Percentiles rank a stretch among this genome's conserved stretches.
These are phyloP conservation scores for Chydorus sphaericus DNA, from an alignment of 2,888 invertebrate species.

Conservation along the genomic window DNA sequence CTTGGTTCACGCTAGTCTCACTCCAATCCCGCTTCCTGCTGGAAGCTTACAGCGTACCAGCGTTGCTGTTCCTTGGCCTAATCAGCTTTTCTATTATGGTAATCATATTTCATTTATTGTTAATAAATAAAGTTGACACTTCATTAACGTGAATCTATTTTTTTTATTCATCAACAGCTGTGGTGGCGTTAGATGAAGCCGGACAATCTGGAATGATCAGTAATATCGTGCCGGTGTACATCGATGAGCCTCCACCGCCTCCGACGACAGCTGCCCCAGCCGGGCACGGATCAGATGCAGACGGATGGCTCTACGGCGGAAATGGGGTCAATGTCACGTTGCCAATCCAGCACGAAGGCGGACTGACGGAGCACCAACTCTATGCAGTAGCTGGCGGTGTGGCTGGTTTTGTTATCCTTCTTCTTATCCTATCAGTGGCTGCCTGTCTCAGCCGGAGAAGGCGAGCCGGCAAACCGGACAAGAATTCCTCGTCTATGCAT, in stretches of 20 bases:
- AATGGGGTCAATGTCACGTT: not conserved
- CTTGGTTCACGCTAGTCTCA: constrained; percentile 22
- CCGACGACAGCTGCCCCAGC: constrained; percentile 19
- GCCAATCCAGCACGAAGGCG: not conserved
- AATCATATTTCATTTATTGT: too few relatives aligned
- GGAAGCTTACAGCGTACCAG: constrained; percentile 24
- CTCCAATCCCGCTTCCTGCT: constrained; percentile 21
- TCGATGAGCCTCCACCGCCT: constrained; percentile 23
- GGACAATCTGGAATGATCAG: constrained; percentile 24
- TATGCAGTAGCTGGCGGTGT: constrained; percentile 22
- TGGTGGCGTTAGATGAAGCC: constrained; percentile 23
- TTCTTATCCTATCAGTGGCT: constrained; percentile 22
- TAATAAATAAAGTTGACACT: too few relatives aligned
- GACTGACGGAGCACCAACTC: constrained; percentile 16
- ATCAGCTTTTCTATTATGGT: constrained; percentile 25
- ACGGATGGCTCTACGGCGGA: too few relatives aligned
- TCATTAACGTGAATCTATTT: too few relatives aligned
- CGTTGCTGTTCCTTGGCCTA: constrained; percentile 24
- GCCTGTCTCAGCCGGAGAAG: constrained; percentile 19
- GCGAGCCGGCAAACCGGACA: not conserved
- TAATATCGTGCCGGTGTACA: constrained; percentile 24
- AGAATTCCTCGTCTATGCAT: not conserved
- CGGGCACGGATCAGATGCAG: too few relatives aligned
- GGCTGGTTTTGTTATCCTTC: constrained; percentile 21
- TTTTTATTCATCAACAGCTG: too few relatives aligned